Base-by-base conservation (phyloP, 2,113 vertebrate species). In the Sisor rabdophorus region DNA sequence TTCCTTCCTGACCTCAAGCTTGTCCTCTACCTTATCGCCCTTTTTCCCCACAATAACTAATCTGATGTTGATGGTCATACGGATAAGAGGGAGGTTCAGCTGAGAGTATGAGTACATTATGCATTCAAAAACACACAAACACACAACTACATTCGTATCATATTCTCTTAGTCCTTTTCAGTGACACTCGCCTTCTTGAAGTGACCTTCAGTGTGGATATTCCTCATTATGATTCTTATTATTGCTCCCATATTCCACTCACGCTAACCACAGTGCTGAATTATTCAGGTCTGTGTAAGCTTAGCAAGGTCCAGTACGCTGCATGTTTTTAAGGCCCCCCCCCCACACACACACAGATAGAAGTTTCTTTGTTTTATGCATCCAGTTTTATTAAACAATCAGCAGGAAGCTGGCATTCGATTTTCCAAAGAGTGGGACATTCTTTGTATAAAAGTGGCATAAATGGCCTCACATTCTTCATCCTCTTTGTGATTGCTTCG, bases 171-270 rank as follows among this genome's bases (percentile, higher is more conserved):
- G 30, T 52, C 52, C 22, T 64, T 44, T 32, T 55, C 50, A 70
- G 68, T 48, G 61, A 71, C 80, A 80, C 73, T 75, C 64, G 71
- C 79, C 40, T 79, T 82, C 77, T 64, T 55, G 83, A 64, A 82
- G 72, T 70, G 79, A 84, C 72, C 81, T 79, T 78, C 78, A 82
- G 70, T 79, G 71, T 78, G 70, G 75, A 84, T 87, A 82, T 59
- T 67, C 78, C 76, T 80, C 8, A 63, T 83, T 83, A 79, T 84
- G 77, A 84, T 75, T 59, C 79, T 68, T 83, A 63, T 19, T 71
- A 84, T 87, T 82, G 83, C 81, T 85, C 80, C 83, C 74, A 71
- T 78, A 73, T 76, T 84, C 77, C 78, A 79, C 76, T 82, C 79
- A 78, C 75, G 60, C 86, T 71, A 70, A 53, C 48, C 60, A 50